Conservation (phyloP, 2,888 invertebrate species). For the Apodemia hepburni region DNA sequence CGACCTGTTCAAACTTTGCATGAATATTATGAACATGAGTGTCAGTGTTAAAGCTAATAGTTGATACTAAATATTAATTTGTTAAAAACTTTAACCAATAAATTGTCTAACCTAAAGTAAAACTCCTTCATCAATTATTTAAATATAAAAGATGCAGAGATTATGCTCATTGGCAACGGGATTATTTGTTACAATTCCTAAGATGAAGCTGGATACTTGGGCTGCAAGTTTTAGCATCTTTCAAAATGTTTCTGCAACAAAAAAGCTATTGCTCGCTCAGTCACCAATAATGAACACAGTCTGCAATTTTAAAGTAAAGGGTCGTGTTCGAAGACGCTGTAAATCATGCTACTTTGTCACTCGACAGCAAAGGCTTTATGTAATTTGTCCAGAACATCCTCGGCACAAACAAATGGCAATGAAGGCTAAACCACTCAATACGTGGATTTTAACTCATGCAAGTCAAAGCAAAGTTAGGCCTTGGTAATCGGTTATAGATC, state of each 20-base stretch:
- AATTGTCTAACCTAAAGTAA: slow-evolving; percentile 19
- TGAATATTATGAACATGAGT: too few species aligned
- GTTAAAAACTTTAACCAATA: neutral
- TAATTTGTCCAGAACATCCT: slow-evolving; percentile 87
- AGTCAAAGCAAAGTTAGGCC: slow-evolving; percentile 79
- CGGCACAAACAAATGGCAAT: slow-evolving; percentile 91
- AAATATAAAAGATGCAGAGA: slow-evolving; percentile 42
- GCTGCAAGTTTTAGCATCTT: slow-evolving; percentile 42
- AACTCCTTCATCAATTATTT: slow-evolving; percentile 7
- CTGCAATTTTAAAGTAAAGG: slow-evolving; percentile 84
- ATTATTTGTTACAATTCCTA: slow-evolving; percentile 36
- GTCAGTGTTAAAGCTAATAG: too few species aligned
- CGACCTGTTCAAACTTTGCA: too few species aligned
- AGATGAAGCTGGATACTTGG: slow-evolving; percentile 32
- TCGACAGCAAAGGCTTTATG: slow-evolving; percentile 83
- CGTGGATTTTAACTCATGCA: slow-evolving; percentile 88
- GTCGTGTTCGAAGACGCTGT: slow-evolving; percentile 84
- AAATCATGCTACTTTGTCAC: slow-evolving; percentile 88
- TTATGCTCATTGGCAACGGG: slow-evolving; percentile 47
- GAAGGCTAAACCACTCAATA: slow-evolving; percentile 83
- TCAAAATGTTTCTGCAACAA: slow-evolving; percentile 36
- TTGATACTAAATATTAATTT: neutral
- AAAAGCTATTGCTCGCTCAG: slow-evolving; percentile 43
- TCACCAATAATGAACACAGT: slow-evolving; percentile 46
- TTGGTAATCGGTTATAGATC: slow-evolving; percentile 46